Evolutionary conservation across 2,797 vertebrate species (phyloP).

Genomic region (Limnodromus scolopaceus): DNA sequence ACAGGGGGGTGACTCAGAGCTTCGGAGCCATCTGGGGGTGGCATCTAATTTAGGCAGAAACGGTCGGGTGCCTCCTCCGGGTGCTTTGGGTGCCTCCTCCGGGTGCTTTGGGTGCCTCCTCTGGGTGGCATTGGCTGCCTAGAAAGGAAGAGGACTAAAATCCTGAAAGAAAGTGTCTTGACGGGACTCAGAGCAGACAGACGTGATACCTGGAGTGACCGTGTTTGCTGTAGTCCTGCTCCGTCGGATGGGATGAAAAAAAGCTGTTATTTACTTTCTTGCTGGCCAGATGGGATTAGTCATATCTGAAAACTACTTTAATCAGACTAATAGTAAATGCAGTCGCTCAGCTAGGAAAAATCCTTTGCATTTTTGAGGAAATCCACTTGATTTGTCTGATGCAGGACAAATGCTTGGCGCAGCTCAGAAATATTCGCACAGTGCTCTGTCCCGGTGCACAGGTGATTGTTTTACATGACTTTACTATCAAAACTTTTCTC

Average conservation of each 20-base stretch:
- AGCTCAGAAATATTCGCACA: not conserved
- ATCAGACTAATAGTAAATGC: not conserved
- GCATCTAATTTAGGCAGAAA: conserved; percentile 1
- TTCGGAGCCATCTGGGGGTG: not conserved
- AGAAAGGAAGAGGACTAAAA: conserved; percentile 23
- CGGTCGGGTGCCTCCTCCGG: not conserved
- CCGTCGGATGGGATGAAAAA: not conserved
- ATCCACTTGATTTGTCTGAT: not conserved
- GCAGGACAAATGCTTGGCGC: not conserved
- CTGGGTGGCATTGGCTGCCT: not conserved
- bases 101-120: not conserved
- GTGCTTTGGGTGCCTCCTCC: not conserved
- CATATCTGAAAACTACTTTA: conserved; percentile 15
- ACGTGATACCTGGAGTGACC: not conserved
- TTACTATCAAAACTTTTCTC: not conserved
- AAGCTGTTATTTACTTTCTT: not conserved
- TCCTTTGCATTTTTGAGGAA: not conserved
- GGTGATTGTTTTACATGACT: not conserved
- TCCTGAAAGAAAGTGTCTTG: not conserved
- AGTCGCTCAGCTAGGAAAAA: not conserved
- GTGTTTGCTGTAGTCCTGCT: rapidly evolving
- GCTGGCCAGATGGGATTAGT: not conserved
- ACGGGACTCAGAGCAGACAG: not conserved
- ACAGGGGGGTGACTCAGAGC: conserved; percentile 27
- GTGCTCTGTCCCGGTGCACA: not conserved